Conservation (phyloP, 1,140 invertebrate genomes). For the Helicoverpa armigera region DNA sequence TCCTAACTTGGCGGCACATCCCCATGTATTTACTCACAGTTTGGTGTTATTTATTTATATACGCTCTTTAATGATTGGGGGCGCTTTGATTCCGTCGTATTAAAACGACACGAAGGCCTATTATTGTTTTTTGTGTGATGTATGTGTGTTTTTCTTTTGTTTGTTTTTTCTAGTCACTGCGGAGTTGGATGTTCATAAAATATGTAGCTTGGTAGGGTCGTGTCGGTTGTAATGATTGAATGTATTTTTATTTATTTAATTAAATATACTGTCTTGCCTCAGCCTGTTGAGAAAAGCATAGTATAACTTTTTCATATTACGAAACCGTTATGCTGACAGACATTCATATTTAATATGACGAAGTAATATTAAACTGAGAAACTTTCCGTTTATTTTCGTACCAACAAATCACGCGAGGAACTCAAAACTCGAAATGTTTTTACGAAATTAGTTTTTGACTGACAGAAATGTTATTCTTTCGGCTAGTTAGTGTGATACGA, state of each 20-base stretch:
- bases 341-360: conserved; percentile 38
- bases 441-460: conserved; percentile 76
- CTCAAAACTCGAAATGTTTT: conserved; percentile 63
- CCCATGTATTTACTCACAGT: conserved; percentile 73
- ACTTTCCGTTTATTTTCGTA: conserved; percentile 24
- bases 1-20: conserved; percentile 54
- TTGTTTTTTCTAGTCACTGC: conserved; percentile 48
- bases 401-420: conserved; percentile 48
- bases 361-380: conserved; percentile 38
- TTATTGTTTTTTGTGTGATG: conserved; percentile 50
- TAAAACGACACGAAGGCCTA: conserved; percentile 66
- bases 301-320: background rate
- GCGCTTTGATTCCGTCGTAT: conserved; percentile 76
- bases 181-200: background rate
- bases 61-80: conserved; percentile 80
- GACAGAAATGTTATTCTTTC: conserved; percentile 78
- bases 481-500: conserved; percentile 68
- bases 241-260: too few relatives aligned
- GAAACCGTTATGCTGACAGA: background rate
- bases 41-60: conserved; percentile 80
- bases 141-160: conserved; percentile 45
- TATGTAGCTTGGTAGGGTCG: background rate
- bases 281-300: too few relatives aligned
- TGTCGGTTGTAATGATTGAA: background rate
- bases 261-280: too few relatives aligned